A percentile compares a stretch with the other conserved stretches of the same genome.
phyloP scores from a whole-genome alignment of 2,888 invertebrate genomes.

The Troides aeacus region DNA sequence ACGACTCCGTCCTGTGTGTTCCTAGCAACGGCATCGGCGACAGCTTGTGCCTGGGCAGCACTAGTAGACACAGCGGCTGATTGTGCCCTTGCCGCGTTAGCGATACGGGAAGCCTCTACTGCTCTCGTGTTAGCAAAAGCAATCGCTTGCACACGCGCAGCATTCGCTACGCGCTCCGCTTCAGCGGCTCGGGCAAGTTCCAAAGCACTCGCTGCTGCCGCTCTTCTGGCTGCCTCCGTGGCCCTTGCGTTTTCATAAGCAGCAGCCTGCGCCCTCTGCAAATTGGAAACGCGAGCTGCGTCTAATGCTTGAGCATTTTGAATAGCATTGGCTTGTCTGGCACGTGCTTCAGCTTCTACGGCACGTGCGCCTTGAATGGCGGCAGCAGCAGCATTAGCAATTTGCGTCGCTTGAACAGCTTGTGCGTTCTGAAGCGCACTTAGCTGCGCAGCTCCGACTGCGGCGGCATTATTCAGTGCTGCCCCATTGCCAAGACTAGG shows the following conservation, averaged over 20 bases:
- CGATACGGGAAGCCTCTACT: conserved; percentile 69
- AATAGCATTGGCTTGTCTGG: conserved; percentile 66
- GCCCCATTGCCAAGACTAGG: conserved; percentile 48
- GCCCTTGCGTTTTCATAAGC: conserved; percentile 70
- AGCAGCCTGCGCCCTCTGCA: conserved; percentile 72
- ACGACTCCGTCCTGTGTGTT: conserved; percentile 54
- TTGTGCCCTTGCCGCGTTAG: conserved; percentile 59
- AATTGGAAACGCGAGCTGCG: conserved; percentile 65
- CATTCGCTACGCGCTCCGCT: conserved; percentile 65
- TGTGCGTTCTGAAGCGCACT: conserved; percentile 74
- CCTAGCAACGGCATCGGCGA: conserved; percentile 61
- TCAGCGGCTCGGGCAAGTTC: conserved; percentile 60
- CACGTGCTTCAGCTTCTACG: conserved; percentile 66
- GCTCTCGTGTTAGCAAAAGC: conserved; percentile 70
- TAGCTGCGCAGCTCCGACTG: conserved; percentile 68
- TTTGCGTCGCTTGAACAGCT: conserved; percentile 68
- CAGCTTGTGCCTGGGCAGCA: conserved; percentile 64
- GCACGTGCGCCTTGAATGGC: conserved; percentile 71
- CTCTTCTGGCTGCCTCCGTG: conserved; percentile 66
- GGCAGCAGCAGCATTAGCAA: conserved; percentile 68
- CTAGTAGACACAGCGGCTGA: conserved; percentile 61
- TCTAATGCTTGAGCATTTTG: conserved; percentile 70
- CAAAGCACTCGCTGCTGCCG: conserved; percentile 53
- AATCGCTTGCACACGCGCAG: conserved; percentile 68
- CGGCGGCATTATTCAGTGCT: conserved; percentile 66